phyloP scores from a whole-genome alignment of 2,113 vertebrate species.

The Saguinus imperator region DNA sequence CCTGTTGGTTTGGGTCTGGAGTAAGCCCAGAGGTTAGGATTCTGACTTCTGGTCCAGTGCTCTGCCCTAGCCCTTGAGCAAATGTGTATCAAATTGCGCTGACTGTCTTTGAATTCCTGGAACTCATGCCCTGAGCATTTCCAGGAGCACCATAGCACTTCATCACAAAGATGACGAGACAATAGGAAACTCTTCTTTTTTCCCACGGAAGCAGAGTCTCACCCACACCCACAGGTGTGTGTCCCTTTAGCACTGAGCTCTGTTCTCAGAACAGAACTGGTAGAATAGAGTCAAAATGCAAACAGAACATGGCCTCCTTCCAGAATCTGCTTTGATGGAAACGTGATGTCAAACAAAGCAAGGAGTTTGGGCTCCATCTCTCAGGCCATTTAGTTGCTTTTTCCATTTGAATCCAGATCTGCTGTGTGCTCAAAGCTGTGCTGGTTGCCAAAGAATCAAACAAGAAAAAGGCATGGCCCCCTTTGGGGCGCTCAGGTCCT shows the following conservation, averaged over 20 bases:
- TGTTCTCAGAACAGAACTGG: constrained; percentile 40
- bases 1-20: neutral
- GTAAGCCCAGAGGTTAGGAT: neutral
- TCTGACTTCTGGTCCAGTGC: neutral
- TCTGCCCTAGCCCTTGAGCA: neutral
- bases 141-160: neutral
- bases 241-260: neutral
- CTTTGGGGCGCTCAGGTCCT: neutral
- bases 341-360: neutral
- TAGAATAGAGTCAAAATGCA: neutral
- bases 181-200: neutral
- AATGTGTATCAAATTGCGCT: neutral
- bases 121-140: neutral
- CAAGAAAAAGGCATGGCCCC: neutral
- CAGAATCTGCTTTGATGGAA: neutral
- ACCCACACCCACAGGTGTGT: neutral
- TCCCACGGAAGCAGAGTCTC: neutral
- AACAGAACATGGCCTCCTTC: neutral
- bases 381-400: neutral
- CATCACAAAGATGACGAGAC: neutral
- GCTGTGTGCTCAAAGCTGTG: neutral
- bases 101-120: neutral
- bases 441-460: neutral
- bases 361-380: neutral
- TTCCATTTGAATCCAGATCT: neutral